Evolutionary conservation across 2,113 vertebrate species (phyloP).

Genomic region (Quiscalus mexicanus): DNA sequence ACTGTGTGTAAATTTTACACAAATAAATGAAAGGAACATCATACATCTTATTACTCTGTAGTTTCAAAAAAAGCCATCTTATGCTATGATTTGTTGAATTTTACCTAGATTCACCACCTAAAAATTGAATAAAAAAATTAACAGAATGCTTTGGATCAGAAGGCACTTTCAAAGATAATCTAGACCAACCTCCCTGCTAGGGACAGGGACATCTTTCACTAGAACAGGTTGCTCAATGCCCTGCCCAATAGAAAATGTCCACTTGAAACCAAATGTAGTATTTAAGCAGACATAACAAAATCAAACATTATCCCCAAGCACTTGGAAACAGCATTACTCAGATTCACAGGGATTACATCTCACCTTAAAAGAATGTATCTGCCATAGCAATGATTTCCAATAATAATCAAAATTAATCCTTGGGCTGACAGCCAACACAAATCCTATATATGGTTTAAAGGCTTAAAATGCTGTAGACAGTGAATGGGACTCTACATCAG

Average conservation of each 20-base stretch:
- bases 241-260: not conserved
- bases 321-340: not conserved
- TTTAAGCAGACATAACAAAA: not conserved
- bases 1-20: not conserved
- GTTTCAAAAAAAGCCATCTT: not conserved
- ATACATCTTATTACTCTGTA: not conserved
- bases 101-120: not conserved
- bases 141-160: not conserved
- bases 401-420: slow-evolving; percentile 41
- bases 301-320: not conserved
- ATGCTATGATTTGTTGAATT: not conserved
- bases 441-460: not conserved
- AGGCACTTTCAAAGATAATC: not conserved
- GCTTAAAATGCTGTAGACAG: not conserved
- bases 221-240: not conserved
- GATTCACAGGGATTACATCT: slow-evolving; percentile 12
- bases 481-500: not conserved
- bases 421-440: not conserved
- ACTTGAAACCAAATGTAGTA: not conserved
- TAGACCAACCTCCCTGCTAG: not conserved
- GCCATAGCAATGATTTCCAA: slow-evolving; percentile 5
- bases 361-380: slow-evolving; percentile 13
- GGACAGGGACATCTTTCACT: not conserved
- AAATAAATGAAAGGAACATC: not conserved
- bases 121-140: not conserved